Evolutionary conservation across 23 tunicate genomes (phyloP).

Genomic region (Trididemnum clinides): DNA sequence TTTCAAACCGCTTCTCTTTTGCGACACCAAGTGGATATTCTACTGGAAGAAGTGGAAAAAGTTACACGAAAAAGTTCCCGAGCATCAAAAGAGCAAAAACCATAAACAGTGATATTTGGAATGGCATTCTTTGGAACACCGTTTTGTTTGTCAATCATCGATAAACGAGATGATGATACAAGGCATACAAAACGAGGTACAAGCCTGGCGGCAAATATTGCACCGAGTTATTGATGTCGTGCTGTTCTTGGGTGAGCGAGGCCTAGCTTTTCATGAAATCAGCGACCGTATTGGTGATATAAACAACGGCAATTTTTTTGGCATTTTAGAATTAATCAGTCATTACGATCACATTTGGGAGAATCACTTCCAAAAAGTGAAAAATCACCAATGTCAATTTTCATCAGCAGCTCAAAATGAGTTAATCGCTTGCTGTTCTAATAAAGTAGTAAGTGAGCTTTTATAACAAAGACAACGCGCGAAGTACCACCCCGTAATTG

Average conservation of each 20-base stretch:
- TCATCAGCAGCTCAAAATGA: not conserved
- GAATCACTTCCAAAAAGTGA: not conserved
- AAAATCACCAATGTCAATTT: not conserved
- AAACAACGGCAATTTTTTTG: not conserved
- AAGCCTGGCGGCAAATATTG: not conserved
- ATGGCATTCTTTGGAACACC: not conserved
- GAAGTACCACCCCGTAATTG: not conserved
- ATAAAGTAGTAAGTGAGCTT: not conserved
- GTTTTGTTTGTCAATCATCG: not conserved
- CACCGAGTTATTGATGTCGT: not conserved
- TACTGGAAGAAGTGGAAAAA: not conserved
- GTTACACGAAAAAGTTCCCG: not conserved
- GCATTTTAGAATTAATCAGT: not conserved
- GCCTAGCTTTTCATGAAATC: not conserved
- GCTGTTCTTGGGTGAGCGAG: not conserved
- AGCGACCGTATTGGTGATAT: not conserved
- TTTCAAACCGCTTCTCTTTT: not conserved
- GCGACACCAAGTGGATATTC: not conserved
- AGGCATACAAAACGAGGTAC: not conserved
- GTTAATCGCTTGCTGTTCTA: not conserved
- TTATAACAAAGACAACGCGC: not conserved
- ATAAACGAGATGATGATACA: not conserved
- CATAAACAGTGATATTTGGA: not conserved
- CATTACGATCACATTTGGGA: not conserved
- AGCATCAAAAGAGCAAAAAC: not conserved